Percentiles rank a stretch among this genome's conserved stretches.
phyloP scores from a whole-genome alignment of 1,140 invertebrate species.

The Vanessa tameamea region DNA sequence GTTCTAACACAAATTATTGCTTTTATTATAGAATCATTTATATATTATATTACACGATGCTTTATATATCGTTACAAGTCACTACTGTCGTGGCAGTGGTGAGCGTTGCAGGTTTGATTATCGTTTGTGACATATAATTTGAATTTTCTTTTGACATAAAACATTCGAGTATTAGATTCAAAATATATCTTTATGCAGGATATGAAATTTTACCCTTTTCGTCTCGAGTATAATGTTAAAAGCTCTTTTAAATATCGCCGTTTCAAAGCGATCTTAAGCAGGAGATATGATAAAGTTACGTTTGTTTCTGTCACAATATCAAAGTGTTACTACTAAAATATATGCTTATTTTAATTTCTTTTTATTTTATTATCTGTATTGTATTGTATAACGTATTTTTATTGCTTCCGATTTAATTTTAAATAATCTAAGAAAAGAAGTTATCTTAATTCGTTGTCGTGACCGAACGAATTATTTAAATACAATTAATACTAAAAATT shows the following conservation, averaged over 20 bases:
- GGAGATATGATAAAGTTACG: neutral
- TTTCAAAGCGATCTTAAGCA: neutral
- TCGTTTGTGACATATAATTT: no score
- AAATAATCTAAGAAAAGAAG: neutral
- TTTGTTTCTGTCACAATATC: neutral
- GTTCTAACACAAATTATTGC: slow-evolving; percentile 6
- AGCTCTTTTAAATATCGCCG: neutral
- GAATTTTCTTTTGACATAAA: neutral
- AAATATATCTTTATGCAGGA: no score
- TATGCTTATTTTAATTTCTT: neutral
- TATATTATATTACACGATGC: neutral
- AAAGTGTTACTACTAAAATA: slow-evolving; percentile 7
- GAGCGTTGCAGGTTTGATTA: no score
- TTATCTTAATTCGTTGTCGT: slow-evolving; percentile 1
- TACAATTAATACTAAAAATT: slow-evolving; percentile 23
- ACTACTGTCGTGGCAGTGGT: no score
- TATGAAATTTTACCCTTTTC: no score
- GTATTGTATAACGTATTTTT: slow-evolving; percentile 31
- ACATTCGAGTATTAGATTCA: neutral
- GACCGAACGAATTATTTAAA: neutral
- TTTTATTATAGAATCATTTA: neutral
- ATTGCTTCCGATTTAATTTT: slow-evolving; percentile 19
- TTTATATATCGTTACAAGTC: no score
- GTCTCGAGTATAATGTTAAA: no score
- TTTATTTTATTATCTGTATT: neutral